Conservation (phyloP, 1,140 invertebrate species). For the Lepidurus arcticus region DNA sequence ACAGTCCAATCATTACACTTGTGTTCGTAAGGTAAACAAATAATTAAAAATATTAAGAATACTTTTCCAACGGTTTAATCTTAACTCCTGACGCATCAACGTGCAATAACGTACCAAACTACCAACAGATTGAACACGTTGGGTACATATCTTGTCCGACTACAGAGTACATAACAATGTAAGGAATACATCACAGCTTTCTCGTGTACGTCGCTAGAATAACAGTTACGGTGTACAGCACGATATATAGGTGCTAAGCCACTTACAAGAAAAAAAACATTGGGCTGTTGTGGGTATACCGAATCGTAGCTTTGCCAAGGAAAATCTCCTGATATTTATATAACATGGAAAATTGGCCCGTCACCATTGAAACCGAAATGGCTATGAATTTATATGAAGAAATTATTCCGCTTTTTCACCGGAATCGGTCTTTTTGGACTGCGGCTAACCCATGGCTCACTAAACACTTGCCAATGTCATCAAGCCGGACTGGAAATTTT, state of each 20-base stretch:
- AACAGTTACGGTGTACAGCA: background rate
- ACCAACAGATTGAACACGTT: too few species aligned
- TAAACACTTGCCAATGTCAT: conserved; percentile 22
- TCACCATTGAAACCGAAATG: conserved; percentile 11
- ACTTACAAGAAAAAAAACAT: background rate
- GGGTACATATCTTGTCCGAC: too few species aligned
- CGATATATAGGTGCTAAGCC: background rate
- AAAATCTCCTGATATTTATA: background rate
- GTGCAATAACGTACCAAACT: too few species aligned
- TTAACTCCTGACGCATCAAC: too few species aligned
- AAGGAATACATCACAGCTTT: background rate
- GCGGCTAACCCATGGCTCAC: conserved; percentile 9
- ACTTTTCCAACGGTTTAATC: too few species aligned
- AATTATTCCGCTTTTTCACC: conserved; percentile 14
- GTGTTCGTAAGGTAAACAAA: too few species aligned
- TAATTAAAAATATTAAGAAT: too few species aligned
- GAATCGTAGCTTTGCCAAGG: background rate
- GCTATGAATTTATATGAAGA: conserved; percentile 16
- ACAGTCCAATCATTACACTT: too few species aligned
- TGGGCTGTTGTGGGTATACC: background rate
- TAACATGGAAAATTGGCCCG: background rate
- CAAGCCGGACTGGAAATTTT: background rate
- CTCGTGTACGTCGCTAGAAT: background rate
- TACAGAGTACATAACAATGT: background rate
- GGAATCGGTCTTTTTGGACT: background rate